Base-by-base conservation (phyloP, 2,888 invertebrate species). In the Andrena dorsata region DNA sequence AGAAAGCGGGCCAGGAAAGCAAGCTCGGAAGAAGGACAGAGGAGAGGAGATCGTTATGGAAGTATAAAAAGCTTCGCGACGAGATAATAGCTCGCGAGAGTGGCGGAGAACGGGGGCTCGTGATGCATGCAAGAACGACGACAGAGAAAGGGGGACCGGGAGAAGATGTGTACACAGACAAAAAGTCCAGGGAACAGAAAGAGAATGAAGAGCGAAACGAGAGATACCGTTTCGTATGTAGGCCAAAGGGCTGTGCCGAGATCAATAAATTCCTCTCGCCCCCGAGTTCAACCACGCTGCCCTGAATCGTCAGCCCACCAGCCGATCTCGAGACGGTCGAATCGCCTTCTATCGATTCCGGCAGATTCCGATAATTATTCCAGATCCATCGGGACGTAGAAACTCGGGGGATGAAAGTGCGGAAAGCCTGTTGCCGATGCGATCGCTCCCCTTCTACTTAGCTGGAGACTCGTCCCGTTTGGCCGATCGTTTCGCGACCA, bases 191-290 rank as follows among this genome's bases (percentile, higher is more conserved):
- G 7, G 26, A 56, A 56, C 58, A 41, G 41, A 41, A 41, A 41
- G 41, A 35, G 35, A 35, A 35, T 23, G 61, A 73, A 56, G 73
- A 63, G 78, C 30, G 72, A 56, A 76, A 76, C 68, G 77, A 63
- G 76, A 64, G 76, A 80, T 71, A 84, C 78, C 66, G 84, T 87
- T 88, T 76, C 87, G 83, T 87, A 91, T 91, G 87, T 91, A 90
- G 91, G 90, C 85, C 90, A 90, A 91, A 91, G 90, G 90, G 91
- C 89, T 87, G 76, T 10, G 23, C 70, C 74, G 83, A 73, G 89
- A 91, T 91, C 91, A 83, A 91, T 91, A 90, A 90, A 88, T 89
- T 84, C 83, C 83, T 66, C 81, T 64, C 58, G 35, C 69, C 64
- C 65, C 32, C 60, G 41, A 69, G 63, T 70, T 53, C 56, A 28